Percentiles rank a stretch among this genome's conserved stretches.
Evolutionary conservation across 1,140 invertebrate species (phyloP).

Genomic region (honey bee (Apis mellifera)): DNA sequence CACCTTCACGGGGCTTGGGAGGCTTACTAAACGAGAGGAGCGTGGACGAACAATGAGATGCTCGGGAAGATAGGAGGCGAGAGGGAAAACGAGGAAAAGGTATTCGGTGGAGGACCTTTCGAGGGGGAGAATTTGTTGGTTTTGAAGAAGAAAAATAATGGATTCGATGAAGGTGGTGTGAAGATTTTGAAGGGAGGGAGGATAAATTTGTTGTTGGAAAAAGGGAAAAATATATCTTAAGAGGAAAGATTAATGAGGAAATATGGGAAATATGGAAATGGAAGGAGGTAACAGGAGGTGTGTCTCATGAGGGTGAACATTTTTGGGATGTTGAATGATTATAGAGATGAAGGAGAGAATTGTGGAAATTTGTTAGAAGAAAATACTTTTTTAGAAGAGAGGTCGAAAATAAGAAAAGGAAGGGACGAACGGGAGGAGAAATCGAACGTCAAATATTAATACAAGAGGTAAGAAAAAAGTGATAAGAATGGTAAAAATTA

Average conservation of each 20-base stretch:
- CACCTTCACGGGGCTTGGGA: conserved; percentile 22
- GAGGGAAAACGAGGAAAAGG: background rate
- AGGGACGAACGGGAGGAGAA: too few species aligned
- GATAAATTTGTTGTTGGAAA: too few species aligned
- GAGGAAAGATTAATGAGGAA: too few species aligned
- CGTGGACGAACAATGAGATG: conserved; percentile 34
- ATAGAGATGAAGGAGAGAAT: too few species aligned
- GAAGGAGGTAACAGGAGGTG: too few species aligned
- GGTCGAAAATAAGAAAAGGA: background rate
- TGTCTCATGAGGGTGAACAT: too few species aligned
- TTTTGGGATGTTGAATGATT: too few species aligned
- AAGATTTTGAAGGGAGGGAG: too few species aligned
- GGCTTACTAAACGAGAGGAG: conserved; percentile 2
- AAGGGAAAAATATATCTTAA: too few species aligned
- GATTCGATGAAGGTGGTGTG: too few species aligned
- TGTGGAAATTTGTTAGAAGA: too few species aligned
- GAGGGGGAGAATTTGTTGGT: background rate
- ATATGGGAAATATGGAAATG: too few species aligned
- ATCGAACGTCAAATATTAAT: background rate
- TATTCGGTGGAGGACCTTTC: background rate
- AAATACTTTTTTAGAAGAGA: background rate
- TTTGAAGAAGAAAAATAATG: background rate
- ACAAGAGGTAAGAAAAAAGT: background rate
- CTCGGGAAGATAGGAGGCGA: background rate
- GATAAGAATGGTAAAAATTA: conserved; percentile 5